Evolutionary conservation across 2,797 vertebrate genomes (phyloP), one percentile per base, ranked within the genome.

Genomic region (Paratrypauchen microcephalus): DNA sequence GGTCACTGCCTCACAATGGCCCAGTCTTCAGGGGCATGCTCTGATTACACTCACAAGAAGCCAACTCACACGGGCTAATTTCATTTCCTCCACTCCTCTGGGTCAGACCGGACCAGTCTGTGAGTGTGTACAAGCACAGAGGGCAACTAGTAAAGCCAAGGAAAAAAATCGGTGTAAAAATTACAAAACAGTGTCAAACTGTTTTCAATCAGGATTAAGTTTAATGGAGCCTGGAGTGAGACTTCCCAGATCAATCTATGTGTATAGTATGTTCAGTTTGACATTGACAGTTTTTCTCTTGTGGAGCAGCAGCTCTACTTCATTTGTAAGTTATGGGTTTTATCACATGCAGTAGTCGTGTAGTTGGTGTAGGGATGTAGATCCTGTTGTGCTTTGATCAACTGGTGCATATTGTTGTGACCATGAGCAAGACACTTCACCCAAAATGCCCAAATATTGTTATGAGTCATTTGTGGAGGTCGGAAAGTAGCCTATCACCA

Each of bases 1-100:
- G 80, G 78, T 88, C 69, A 66, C 79, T 84, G 80, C 72, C 78
- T 84, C 78, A 92, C 86, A 91, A 91, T 89, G 81, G 74, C 62
- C 74, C 85, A 78, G 84, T 86, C 86, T 91, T 88, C 78, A 60
- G 77, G 66, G 84, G 75, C 63, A 74, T 66, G 78, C 81, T 77
- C 84, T 93, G 87, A 93, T 93, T 92, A 83, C 86, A 87, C 84
- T 89, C 89, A 91, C 86, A 87, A 89, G 86, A 87, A 84, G 83
- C 78, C 79, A 78, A 73, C 92, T 93, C 92, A 91, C 79, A 82
- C 78, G 72, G 64, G 72, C 72, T 91, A 92, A 94, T 89, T 92
- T 75, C 87, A 92, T 93, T 93, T 92, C 89, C 90, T 90, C 70
- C 72, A 71, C 75, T 71, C 69, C 28, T 71, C 68, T 39, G 45